Evolutionary conservation across 2,797 vertebrate species (phyloP).

Genomic region (Hephaestus fuliginosus): DNA sequence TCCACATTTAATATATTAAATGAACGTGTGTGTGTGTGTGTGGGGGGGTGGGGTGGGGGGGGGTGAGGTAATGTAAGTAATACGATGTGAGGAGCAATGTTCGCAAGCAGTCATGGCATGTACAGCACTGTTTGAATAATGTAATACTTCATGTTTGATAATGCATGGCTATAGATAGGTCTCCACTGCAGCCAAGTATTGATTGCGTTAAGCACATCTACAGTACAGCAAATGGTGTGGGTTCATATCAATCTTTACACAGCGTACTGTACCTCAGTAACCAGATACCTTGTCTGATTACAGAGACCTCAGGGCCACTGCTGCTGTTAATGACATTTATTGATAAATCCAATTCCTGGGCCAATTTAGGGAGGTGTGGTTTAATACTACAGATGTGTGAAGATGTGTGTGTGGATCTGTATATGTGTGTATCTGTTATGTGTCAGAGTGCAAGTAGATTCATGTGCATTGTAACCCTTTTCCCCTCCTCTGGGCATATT

Average conservation of each 20-base stretch:
- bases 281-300: conserved; percentile 78
- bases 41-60: no score
- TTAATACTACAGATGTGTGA: conserved; percentile 56
- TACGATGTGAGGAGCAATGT: conserved; percentile 71
- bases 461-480: conserved; percentile 50
- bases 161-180: conserved; percentile 85
- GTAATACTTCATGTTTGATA: conserved; percentile 82
- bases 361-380: conserved; percentile 68
- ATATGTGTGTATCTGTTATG: conserved; percentile 57
- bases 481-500: conserved; percentile 72
- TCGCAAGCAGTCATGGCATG: conserved; percentile 70
- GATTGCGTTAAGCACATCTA: conserved; percentile 85
- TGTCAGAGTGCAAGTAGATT: conserved; percentile 69
- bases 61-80: conserved; percentile 75
- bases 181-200: conserved; percentile 84
- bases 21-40: conserved; percentile 18
- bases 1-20: conserved; percentile 65
- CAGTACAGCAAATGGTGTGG: conserved; percentile 76
- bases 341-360: conserved; percentile 74
- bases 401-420: conserved; percentile 27
- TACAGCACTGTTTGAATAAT: conserved; percentile 79
- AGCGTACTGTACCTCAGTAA: conserved; percentile 75
- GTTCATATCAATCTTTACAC: conserved; percentile 83
- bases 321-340: conserved; percentile 78
- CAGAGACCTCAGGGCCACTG: conserved; percentile 69